Evolutionary conservation across 2,888 invertebrate species (phyloP), one percentile per base, ranked within the genome.

Genomic region (Ochropleura plecta): DNA sequence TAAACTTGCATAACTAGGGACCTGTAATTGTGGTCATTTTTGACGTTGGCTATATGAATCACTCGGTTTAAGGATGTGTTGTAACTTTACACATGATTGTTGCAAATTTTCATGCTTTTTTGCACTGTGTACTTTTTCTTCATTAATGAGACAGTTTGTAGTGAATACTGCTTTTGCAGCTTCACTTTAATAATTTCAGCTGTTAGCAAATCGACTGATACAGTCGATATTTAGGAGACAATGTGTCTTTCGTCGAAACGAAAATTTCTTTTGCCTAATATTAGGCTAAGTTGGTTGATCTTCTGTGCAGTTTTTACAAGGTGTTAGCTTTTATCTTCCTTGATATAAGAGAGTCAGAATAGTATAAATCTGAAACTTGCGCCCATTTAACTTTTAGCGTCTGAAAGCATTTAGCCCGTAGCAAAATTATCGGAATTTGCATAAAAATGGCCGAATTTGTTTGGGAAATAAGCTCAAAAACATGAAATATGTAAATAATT

Each of bases 1-100:
- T 72, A 73, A 76, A 72, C 73, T 75, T 82, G 70, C 73, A 77
- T 78, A 86, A 84, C 69, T 71, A 51, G 81, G 42, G 63, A 18
- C 53, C 40, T 60, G 64, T 73, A 81, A 79, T 84, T 76, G 70
- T 70, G 70, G 77, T 76, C 62, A 62, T 62, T 82, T 79, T 76
- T 70, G 48, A 70, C 48, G 48, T 65, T 53, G 16, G 62, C 30
- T 40, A 12, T 57, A 66, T 74, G 79, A 83, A 79, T 83, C 74
- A 83, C 4, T 20, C 14, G 10, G 53, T 63, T 67, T 57, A 70
- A 81, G 59, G 70, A 67, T 79, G 70, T 65, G 55, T 67, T 55
- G n/a, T 59, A 55, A 57, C 3, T 60, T 72, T 20, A 65, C 66
- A 62, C 57, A 63, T 70, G 40, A 48, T 62, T 65, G 18, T 57